Evolutionary conservation across 37 sponge, comb jelly and placozoan species (phyloP).

Genomic region (Chondrosia reniformis): DNA sequence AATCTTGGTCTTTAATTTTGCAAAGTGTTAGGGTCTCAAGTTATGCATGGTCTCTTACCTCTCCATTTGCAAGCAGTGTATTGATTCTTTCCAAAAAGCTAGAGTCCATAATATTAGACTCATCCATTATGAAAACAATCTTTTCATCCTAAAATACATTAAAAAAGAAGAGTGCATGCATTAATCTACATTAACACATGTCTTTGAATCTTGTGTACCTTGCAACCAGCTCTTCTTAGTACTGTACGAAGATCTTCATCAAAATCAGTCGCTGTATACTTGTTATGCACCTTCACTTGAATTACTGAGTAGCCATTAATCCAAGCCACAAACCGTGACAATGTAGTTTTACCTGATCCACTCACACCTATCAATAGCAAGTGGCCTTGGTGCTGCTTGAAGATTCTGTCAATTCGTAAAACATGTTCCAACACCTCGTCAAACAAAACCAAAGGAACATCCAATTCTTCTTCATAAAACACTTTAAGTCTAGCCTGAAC

Average conservation of each 20-base stretch:
- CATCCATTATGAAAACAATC: constrained; percentile 93
- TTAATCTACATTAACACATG: neutral
- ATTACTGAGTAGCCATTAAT: constrained; percentile 93
- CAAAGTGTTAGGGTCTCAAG: neutral
- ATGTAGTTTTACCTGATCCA: constrained; percentile 97
- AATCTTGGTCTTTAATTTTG: neutral
- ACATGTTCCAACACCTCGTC: constrained; percentile 97
- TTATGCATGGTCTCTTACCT: constrained; percentile 41
- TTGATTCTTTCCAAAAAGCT: constrained; percentile 97
- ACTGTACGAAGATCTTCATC: constrained; percentile 95
- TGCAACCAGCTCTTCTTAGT: constrained; percentile 83
- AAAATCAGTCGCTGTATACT: constrained; percentile 89
- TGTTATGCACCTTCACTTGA: constrained; percentile 96
- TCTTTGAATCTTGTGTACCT: neutral
- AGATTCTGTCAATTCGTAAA: constrained; percentile 94
- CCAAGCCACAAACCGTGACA: constrained; percentile 98
- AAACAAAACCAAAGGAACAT: constrained; percentile 93
- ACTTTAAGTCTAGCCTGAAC: constrained; percentile 94
- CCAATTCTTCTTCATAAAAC: constrained; percentile 98
- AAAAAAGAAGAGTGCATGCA: neutral
- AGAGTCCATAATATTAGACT: constrained; percentile 91
- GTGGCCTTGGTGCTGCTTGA: constrained; percentile 95
- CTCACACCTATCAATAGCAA: constrained; percentile 93
- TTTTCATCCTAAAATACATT: constrained; percentile 70
- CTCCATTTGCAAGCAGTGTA: constrained; percentile 97